A percentile compares a stretch with the other conserved stretches of the same genome.
Conservation (phyloP, 2,888 invertebrate species). For the Apotomis betuletana region DNA sequence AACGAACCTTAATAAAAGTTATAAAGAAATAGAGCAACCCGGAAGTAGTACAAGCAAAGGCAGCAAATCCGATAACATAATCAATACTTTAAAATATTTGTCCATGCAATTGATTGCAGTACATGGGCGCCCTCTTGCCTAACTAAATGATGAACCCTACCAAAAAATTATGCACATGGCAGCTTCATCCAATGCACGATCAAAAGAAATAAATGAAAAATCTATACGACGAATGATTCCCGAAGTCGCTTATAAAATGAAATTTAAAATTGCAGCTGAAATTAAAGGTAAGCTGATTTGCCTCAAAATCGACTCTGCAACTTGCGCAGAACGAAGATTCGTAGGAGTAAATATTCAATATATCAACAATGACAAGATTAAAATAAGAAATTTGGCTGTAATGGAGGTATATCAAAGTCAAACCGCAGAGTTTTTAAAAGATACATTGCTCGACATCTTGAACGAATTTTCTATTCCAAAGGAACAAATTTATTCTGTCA, state of each 20-base stretch:
- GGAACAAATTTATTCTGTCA: conserved; percentile 6
- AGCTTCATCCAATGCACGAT: background rate
- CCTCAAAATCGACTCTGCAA: conserved; percentile 12
- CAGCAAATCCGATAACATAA: background rate
- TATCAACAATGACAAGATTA: background rate
- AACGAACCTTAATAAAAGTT: background rate
- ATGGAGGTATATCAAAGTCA: background rate
- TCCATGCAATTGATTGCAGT: conserved; percentile 5
- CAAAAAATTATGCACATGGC: conserved; percentile 1
- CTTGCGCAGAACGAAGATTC: conserved; percentile 13
- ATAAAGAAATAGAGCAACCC: background rate
- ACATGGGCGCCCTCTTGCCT: conserved; percentile 5
- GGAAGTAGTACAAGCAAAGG: background rate
- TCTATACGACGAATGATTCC: background rate
- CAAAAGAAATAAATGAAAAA: conserved; percentile 3
- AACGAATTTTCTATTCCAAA: background rate
- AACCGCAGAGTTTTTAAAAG: conserved; percentile 7
- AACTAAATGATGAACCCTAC: background rate
- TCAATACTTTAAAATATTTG: conserved; percentile 2
- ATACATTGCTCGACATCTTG: background rate
- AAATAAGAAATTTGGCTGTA: background rate
- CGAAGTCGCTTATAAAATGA: conserved; percentile 2
- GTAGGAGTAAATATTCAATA: conserved; percentile 2
- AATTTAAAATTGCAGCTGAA: conserved; percentile 8
- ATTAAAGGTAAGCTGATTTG: background rate